phyloP scores from a whole-genome alignment of 92 coral and sea anemone species.

The Umimayanthus kanabou region DNA sequence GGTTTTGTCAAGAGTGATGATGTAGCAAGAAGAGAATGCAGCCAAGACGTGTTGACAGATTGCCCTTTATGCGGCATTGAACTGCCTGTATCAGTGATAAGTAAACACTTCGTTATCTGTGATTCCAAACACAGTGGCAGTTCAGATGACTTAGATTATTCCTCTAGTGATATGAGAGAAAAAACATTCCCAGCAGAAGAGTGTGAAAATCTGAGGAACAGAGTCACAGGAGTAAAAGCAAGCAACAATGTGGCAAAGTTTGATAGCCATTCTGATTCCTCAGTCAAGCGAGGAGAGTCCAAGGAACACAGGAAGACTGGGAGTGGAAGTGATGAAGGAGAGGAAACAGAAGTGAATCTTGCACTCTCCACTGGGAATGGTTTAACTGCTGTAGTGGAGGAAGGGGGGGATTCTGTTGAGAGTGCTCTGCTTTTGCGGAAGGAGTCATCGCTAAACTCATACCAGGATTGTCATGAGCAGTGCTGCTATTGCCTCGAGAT shows the following conservation, averaged over 20 bases:
- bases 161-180: background rate
- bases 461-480: constrained; percentile 55
- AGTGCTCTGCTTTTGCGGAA: constrained; percentile 9
- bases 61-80: constrained; percentile 34
- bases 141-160: background rate
- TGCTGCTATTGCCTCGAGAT: constrained; percentile 52
- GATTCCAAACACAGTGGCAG: background rate
- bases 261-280: background rate
- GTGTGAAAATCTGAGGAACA: background rate
- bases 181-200: background rate
- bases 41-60: constrained; percentile 10
- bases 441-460: constrained; percentile 46
- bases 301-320: background rate
- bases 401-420: background rate
- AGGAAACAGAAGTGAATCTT: background rate
- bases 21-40: background rate
- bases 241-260: background rate
- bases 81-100: constrained; percentile 36
- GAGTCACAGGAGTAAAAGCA: background rate
- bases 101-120: constrained; percentile 34
- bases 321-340: background rate
- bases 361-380: background rate
- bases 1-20: background rate
- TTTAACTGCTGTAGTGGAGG: background rate
- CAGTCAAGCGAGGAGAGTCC: background rate